Evolutionary conservation across 2,888 invertebrate genomes (phyloP), one percentile per base, ranked within the genome.

Genomic region (Pollenia angustigena): DNA sequence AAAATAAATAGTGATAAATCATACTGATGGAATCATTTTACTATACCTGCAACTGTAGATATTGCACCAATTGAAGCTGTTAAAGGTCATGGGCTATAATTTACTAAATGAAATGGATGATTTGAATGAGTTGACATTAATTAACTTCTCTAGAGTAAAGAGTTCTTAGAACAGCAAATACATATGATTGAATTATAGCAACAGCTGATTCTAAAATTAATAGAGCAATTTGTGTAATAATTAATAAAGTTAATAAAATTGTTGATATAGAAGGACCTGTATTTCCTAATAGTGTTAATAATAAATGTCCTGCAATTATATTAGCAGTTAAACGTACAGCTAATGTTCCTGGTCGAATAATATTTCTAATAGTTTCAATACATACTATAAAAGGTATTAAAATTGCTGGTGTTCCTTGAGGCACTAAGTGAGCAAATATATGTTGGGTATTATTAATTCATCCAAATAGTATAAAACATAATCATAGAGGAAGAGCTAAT

Each of bases 311-410:
- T 1, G 96, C 96, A 94, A 96, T 96, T 95, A 96, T 96, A 94
- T 96, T 96, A n/a, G 96, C 96, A 7, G 95, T 94, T 94, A 96
- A 91, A 88, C 96, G 96, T 83, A 96, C 94, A 0, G 95, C 95
- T 94, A 96, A 93, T 4, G 96, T 96, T 92, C 95, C 94, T 0
- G 96, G 96, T 12, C 96, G 96, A 93, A 96, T 96, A 88, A 96
- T 89, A 94, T 96, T 96, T 90, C 96, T 96, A 93, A 96, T 95
- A 52, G 95, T 94, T 95, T 96, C 96, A 95, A 96, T 96, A 93
- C 95, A 92, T 9, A 96, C 96, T 94, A 96, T 96, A 94, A 96
- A 96, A 44, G 95, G 95, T 94, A 96, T 96, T 90, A 96, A 90
- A 89, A 95, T 90, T 8, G 90, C 85, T 0, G 96, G 96, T 0